These are phyloP conservation scores for Incurvaria masculella DNA, from an alignment of 2,888 invertebrate species.

Conservation along the genomic window DNA sequence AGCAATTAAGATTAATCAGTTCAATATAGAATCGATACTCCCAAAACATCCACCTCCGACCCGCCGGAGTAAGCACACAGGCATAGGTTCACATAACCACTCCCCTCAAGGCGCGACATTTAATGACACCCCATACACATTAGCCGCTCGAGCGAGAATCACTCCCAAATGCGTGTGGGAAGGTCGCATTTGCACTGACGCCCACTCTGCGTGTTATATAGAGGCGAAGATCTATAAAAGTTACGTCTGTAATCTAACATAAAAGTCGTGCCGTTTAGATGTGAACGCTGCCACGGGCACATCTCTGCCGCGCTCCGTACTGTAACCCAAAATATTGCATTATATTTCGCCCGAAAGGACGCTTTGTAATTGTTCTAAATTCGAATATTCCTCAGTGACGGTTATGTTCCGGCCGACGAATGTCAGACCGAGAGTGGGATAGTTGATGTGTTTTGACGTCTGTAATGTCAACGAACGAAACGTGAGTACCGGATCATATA, in stretches of 20 bases:
- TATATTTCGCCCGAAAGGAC: too few relatives aligned
- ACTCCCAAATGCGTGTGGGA: conserved; percentile 32
- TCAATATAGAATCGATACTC: conserved; percentile 56
- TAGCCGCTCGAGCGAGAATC: conserved; percentile 30
- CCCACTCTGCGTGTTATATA: conserved; percentile 53
- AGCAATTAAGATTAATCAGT: conserved; percentile 54
- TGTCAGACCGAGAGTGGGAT: too few relatives aligned
- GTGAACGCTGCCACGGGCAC: conserved; percentile 57
- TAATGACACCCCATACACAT: conserved; percentile 57
- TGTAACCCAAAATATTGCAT: conserved; percentile 52
- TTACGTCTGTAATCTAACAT: conserved; percentile 59
- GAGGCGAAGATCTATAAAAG: conserved; percentile 59
- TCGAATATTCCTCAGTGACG: too few relatives aligned
- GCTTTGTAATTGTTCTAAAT: too few relatives aligned
- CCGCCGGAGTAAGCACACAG: conserved; percentile 22
- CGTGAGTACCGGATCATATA: too few relatives aligned
- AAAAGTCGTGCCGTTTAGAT: conserved; percentile 59
- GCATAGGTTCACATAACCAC: neutral
- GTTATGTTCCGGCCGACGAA: too few relatives aligned
- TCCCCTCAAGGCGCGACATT: conserved; percentile 55
- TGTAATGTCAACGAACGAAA: too few relatives aligned
- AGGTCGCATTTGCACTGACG: conserved; percentile 40
- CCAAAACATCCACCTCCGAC: conserved; percentile 55
- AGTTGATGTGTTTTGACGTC: too few relatives aligned
- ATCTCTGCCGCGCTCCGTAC: conserved; percentile 55